These are phyloP conservation scores for Sinocyclocheilus anshuiensis DNA, from an alignment of 2,113 vertebrate genomes.

Conservation along the genomic window DNA sequence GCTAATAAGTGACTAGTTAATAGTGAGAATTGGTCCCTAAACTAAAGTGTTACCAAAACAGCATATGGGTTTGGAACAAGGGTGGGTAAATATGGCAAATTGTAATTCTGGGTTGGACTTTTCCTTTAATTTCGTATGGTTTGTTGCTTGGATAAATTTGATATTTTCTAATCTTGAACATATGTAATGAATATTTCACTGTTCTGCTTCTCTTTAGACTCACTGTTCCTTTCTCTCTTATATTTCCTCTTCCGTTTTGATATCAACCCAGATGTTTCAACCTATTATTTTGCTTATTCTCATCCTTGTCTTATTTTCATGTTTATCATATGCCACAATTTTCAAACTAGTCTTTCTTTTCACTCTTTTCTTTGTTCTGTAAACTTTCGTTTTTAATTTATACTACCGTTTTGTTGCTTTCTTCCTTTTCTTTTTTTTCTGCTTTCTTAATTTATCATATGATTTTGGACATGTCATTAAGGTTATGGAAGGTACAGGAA, in stretches of 20 bases:
- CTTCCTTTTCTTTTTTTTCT: constrained; percentile 80
- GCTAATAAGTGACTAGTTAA: too few species aligned
- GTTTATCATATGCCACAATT: constrained; percentile 98
- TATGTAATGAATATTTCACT: neutral
- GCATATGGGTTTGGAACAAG: neutral
- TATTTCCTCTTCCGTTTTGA: constrained; percentile 52
- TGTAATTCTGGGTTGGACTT: neutral
- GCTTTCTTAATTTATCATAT: constrained; percentile 73
- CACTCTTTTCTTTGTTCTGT: constrained; percentile 98
- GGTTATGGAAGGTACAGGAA: constrained; percentile 86
- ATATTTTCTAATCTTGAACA: neutral
- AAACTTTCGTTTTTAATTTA: constrained; percentile 63
- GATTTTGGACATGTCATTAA: constrained; percentile 83
- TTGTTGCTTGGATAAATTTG: neutral
- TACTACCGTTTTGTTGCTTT: constrained; percentile 69
- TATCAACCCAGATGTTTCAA: constrained; percentile 96
- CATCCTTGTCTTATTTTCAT: constrained; percentile 99
- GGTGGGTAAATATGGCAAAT: neutral
- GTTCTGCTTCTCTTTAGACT: constrained; percentile 25
- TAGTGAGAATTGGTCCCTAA: too few species aligned
- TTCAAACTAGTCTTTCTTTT: constrained; percentile 99
- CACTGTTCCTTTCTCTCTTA: constrained; percentile 74
- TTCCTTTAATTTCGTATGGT: neutral
- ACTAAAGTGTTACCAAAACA: too few species aligned
- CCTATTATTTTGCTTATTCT: constrained; percentile 99